Conservation (phyloP, 2,113 vertebrate genomes). For the Pontoporia blainvillei region DNA sequence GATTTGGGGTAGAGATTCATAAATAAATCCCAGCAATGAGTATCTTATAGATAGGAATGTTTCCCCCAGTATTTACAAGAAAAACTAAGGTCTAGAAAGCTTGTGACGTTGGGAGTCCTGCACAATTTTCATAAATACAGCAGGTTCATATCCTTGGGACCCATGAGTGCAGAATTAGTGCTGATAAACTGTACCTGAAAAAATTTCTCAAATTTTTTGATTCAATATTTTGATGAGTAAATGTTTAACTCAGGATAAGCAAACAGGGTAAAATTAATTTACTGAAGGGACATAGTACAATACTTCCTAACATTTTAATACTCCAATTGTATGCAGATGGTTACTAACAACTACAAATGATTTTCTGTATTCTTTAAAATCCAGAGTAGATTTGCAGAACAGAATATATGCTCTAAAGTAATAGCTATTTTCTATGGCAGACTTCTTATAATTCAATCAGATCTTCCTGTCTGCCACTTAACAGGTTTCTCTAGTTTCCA, state of each 20-base stretch:
- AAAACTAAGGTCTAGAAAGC: background rate
- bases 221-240: background rate
- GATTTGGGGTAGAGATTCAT: background rate
- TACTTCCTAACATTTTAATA: background rate
- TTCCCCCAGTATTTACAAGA: background rate
- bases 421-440: background rate
- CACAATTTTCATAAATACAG: background rate
- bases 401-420: background rate
- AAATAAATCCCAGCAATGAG: background rate
- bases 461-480: background rate
- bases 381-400: background rate
- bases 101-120: background rate
- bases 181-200: background rate
- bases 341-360: background rate
- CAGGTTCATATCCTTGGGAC: background rate
- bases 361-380: background rate
- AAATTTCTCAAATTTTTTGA: background rate
- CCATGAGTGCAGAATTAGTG: background rate
- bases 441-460: background rate
- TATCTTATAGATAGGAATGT: background rate
- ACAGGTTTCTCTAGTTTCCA: background rate
- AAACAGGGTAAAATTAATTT: background rate
- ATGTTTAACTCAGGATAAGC: background rate
- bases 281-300: background rate
- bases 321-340: background rate